These are phyloP conservation scores for Melanogrammus aeglefinus DNA, from an alignment of 2,797 vertebrate species.

Conservation along the genomic window DNA sequence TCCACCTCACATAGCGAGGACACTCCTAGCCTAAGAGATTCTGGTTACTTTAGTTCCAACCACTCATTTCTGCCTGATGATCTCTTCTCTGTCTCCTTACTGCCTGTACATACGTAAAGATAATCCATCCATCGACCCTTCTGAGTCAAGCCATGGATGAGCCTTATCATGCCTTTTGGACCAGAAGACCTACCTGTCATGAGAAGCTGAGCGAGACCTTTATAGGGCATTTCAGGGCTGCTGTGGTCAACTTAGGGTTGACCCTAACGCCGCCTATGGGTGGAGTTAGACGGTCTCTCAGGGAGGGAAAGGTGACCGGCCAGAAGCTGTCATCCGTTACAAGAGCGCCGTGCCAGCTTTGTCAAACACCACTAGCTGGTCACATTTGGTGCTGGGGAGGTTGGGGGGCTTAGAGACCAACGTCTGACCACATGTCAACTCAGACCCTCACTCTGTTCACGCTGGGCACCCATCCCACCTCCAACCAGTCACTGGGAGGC, in stretches of 20 bases:
- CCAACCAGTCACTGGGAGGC: constrained; percentile 44
- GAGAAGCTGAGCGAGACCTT: background rate
- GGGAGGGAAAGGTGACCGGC: no score
- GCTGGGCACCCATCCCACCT: constrained; percentile 48
- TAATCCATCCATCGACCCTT: background rate
- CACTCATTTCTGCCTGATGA: background rate
- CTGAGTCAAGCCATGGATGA: background rate
- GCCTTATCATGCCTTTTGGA: background rate
- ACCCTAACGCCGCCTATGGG: no score
- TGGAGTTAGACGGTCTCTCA: background rate
- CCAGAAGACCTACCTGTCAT: background rate
- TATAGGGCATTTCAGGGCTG: background rate
- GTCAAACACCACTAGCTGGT: no score
- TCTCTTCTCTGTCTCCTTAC: background rate
- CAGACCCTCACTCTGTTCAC: background rate
- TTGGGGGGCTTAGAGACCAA: background rate
- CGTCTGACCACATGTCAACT: background rate
- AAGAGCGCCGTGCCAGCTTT: background rate
- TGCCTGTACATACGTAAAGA: background rate
- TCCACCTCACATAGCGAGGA: background rate
- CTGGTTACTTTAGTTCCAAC: background rate
- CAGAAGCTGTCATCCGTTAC: no score
- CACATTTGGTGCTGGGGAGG: background rate
- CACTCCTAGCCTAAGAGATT: background rate
- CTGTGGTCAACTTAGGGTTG: background rate